Evolutionary conservation across 2,113 vertebrate genomes (phyloP), one percentile per base, ranked within the genome.

Genomic region (Lepisosteus oculatus): DNA sequence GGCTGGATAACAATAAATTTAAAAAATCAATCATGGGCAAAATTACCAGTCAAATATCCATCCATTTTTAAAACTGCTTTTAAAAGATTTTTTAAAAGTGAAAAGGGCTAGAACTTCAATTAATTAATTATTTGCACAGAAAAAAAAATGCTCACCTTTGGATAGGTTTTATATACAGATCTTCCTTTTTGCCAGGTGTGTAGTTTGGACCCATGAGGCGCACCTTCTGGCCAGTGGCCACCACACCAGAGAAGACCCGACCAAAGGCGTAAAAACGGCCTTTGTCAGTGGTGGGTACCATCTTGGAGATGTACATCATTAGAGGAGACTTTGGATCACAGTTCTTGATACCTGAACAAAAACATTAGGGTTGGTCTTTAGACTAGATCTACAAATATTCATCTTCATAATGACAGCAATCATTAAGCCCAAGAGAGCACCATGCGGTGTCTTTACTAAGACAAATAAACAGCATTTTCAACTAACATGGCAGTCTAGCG

Each of bases 231-330:
- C 84, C 82, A 0, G 86, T 84, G 29, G 81, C 81, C 47, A 87
- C 83, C n/a, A 84, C 29, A 29, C 83, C 85, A 56, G 87, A 90
- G 75, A 89, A 89, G 15, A 90, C 84, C 15, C 78, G 65, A 0
- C 83, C 85, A 56, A 90, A 88, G 66, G 86, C 87, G 45, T 82
- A 90, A 74, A 90, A 90, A 54, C 68, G 66, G 1, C 84, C 90
- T 63, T 90, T 91, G 79, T 89, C 85, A 0, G 74, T 80, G 3
- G 79, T 89, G 70, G 85, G 81, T 4, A 89, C 83, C 84, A 86
- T 84, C 74, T 88, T 88, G 15, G 89, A 88, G 75, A 91, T 80
- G 61, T 76, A 87, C 83, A 88, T 86, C 85, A 90, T 83, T 54
- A 91, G 75, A 55, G 85, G 83, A 44, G 70, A 83, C 74, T 88